phyloP scores from a whole-genome alignment of 2,113 vertebrate genomes.

The Periophthalmus modestus region DNA sequence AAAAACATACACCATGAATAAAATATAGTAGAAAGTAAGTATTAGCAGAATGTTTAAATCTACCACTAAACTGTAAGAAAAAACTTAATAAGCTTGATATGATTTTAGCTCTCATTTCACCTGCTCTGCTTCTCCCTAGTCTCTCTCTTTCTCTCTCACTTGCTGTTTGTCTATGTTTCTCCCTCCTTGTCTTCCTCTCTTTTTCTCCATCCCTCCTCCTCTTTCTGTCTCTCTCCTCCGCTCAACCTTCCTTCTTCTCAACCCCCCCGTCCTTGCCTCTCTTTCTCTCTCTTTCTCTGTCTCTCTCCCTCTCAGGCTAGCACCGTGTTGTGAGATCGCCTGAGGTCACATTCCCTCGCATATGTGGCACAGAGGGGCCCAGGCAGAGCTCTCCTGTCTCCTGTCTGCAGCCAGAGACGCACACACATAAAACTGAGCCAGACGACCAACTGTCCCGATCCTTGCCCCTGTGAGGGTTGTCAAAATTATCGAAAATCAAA shows the following conservation, averaged over 20 bases:
- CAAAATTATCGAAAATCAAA: too few species aligned
- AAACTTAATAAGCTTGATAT: background rate
- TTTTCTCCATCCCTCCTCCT: too few species aligned
- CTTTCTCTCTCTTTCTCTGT: background rate
- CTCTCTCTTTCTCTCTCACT: background rate
- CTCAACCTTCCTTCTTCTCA: too few species aligned
- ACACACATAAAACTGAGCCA: slow-evolving; percentile 33
- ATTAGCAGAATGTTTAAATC: background rate
- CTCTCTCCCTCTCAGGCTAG: background rate
- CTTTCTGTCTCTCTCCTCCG: too few species aligned
- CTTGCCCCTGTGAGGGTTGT: too few species aligned
- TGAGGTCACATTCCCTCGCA: slow-evolving; percentile 5
- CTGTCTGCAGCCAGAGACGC: slow-evolving; percentile 33
- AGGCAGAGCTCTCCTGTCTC: slow-evolving; percentile 32
- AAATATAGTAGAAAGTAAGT: background rate
- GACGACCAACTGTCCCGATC: slow-evolving; percentile 59
- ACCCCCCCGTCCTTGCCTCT: background rate
- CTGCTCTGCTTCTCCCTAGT: background rate
- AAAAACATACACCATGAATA: too few species aligned
- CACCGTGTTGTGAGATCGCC: background rate
- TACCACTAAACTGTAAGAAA: background rate
- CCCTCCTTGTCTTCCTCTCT: too few species aligned
- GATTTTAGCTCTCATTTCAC: background rate
- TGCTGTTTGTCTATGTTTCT: too few species aligned
- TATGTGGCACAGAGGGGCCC: slow-evolving; percentile 43